Evolutionary conservation across 2,113 vertebrate species (phyloP).

Genomic region (Hipposideros armiger): DNA sequence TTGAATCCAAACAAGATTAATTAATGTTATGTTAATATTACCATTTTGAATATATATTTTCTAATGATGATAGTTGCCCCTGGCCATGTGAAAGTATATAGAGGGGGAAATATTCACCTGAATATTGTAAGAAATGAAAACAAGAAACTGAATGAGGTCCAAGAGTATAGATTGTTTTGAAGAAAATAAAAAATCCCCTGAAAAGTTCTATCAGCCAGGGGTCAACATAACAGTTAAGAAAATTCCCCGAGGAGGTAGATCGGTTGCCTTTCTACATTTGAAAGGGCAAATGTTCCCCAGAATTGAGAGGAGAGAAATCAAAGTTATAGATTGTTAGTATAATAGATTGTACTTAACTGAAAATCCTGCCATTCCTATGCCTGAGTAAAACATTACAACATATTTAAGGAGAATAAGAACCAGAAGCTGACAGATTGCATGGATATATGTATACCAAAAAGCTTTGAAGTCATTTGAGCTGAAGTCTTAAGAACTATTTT

Average conservation of each 20-base stretch:
- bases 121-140: not conserved
- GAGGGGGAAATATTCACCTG: not conserved
- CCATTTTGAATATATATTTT: not conserved
- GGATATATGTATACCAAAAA: not conserved
- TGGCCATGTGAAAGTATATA: not conserved
- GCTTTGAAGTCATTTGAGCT: not conserved
- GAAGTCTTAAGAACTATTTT: constrained; percentile 33
- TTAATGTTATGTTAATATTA: constrained; percentile 6
- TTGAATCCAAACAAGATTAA: constrained; percentile 9
- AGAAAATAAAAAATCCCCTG: constrained; percentile 33
- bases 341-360: not conserved
- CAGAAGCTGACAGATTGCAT: not conserved
- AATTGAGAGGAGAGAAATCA: constrained; percentile 15
- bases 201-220: not conserved
- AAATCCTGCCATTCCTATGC: not conserved
- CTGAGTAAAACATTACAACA: not conserved
- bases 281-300: not conserved
- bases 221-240: not conserved
- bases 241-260: not conserved
- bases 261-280: not conserved
- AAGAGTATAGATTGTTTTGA: not conserved
- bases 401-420: not conserved
- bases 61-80: not conserved
- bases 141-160: not conserved
- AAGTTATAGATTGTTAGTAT: not conserved